Evolutionary conservation across 2,888 invertebrate species (phyloP), one percentile per base, ranked within the genome.

Genomic region (Drosophila lacicola): DNA sequence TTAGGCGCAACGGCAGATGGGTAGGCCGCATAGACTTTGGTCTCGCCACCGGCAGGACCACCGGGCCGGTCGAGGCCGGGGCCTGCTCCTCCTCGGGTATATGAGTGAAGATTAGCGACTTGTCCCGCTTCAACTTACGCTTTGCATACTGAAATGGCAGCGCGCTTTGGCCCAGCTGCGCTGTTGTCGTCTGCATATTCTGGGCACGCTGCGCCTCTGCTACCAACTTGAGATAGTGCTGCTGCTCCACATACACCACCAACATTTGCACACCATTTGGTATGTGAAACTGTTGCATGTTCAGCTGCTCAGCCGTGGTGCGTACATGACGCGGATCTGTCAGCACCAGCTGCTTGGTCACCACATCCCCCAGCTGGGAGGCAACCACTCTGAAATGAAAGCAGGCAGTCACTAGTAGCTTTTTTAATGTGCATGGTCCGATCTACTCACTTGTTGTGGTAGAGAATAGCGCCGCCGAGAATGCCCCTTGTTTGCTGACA

Each of bases 241-340:
- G 93, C 67, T 93, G 93, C 0, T 95, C 94, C 33, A 98, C 93
- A 88, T 96, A 97, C 1, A 97, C 95, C 29, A 95, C 94, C 37
- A 98, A 92, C 67, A 98, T 94, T 90, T 97, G 96, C 0, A 97
- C 96, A 0, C 97, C 97, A 17, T 95, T 93, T 0, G 97, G 97
- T 61, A 97, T 92, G 51, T 96, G 95, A 78, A 96, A 96, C 74
- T 94, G 94, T 0, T 94, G 93, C 47, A 92, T 90, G 9, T 71
- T 58, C 37, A 96, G 93, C 44, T 93, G 93, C 90, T 97, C 96
- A 0, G 96, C 97, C 0, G 97, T 96, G 0, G 96, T 95, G 93
- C 96, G 97, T 91, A 97, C 96, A 81, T 96, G 94, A 90, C 96
- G 96, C 0, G 97, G 97, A 93, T 97, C 97, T 34, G 96, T 96